phyloP scores from a whole-genome alignment of 2,797 vertebrate genomes.

The Platyrinchus mystaceus region DNA sequence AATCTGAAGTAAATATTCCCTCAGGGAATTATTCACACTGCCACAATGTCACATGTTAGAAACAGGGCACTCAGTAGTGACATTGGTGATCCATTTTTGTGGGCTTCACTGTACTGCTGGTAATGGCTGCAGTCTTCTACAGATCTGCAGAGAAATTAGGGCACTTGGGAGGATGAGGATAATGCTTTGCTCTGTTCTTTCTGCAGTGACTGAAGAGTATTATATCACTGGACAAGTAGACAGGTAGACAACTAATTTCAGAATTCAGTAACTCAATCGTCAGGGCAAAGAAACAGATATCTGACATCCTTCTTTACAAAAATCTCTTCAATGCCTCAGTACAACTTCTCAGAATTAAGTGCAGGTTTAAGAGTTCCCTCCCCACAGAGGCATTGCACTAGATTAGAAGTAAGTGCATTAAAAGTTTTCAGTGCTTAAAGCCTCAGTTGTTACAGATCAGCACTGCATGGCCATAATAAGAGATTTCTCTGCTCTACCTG shows the following conservation, averaged over 20 bases:
- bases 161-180: neutral
- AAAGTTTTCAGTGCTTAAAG: conserved; percentile 34
- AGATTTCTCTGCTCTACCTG: neutral
- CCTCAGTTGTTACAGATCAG: neutral
- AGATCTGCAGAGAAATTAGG: neutral
- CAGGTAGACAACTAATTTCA: neutral
- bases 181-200: neutral
- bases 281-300: neutral
- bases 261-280: neutral
- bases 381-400: neutral
- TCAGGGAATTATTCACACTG: neutral
- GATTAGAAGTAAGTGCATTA: conserved; percentile 37
- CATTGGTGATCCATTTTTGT: neutral
- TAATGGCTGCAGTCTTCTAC: neutral
- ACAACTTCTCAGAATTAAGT: conserved; percentile 22
- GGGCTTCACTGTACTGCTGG: neutral
- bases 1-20: neutral
- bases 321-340: neutral
- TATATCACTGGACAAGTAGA: neutral
- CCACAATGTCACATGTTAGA: neutral
- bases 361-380: neutral
- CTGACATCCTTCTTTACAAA: neutral
- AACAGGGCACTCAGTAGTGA: neutral
- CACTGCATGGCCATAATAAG: neutral
- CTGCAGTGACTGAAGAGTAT: neutral